Conservation (phyloP, 2,113 vertebrate genomes). For the Psammodynastes pulverulentus region DNA sequence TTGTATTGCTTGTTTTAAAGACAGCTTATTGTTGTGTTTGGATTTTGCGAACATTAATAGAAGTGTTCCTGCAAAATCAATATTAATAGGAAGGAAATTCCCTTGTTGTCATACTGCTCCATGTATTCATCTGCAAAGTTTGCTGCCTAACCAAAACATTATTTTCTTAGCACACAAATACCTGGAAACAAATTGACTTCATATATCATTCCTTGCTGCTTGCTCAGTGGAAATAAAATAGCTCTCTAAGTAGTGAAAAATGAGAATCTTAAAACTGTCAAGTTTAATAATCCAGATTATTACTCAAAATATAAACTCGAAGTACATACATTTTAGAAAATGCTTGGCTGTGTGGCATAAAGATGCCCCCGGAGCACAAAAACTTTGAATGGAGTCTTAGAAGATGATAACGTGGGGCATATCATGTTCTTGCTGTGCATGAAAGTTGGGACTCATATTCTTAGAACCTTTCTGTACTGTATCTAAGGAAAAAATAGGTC, state of each 20-base stretch:
- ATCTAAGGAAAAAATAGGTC: neutral
- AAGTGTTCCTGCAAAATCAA: slow-evolving; percentile 16
- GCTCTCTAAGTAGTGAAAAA: slow-evolving; percentile 54
- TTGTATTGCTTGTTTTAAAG: neutral
- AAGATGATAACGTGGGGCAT: slow-evolving; percentile 18
- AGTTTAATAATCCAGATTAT: slow-evolving; percentile 51
- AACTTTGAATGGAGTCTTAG: slow-evolving; percentile 11
- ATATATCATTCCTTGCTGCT: slow-evolving; percentile 34
- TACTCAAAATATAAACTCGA: slow-evolving; percentile 53
- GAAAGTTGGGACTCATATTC: neutral
- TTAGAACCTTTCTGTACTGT: neutral
- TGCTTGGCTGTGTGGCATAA: slow-evolving; percentile 20
- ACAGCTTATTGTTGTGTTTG: neutral
- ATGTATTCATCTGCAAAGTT: neutral
- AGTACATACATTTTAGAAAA: slow-evolving; percentile 49
- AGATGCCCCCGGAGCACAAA: slow-evolving; percentile 17
- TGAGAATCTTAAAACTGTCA: slow-evolving; percentile 56
- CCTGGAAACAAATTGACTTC: neutral
- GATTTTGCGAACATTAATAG: neutral
- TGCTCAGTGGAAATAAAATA: slow-evolving; percentile 32
- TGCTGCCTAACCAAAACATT: neutral
- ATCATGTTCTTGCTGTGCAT: neutral
- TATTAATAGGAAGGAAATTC: slow-evolving; percentile 5
- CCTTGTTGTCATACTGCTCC: neutral
- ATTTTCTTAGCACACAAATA: fast-evolving